Evolutionary conservation across 2,888 invertebrate species (phyloP).

Genomic region (Trisateles emortualis): DNA sequence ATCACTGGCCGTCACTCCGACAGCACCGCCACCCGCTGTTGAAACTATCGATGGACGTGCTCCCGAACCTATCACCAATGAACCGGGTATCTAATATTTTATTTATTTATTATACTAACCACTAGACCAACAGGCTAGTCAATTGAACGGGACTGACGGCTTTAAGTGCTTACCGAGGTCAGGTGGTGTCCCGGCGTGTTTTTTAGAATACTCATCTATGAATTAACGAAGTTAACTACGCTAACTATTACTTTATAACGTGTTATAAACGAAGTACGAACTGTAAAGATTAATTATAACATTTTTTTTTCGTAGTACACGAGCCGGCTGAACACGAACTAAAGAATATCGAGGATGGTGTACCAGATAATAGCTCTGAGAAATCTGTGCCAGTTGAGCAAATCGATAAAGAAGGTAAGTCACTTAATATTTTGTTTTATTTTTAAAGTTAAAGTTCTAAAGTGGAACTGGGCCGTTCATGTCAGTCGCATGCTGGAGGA

Average conservation of each 20-base stretch:
- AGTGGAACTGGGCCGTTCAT: no score
- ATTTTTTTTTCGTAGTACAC: slow-evolving; percentile 8
- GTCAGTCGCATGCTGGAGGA: no score
- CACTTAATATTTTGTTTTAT: neutral
- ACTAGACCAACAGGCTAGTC: no score
- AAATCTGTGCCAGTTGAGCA: slow-evolving; percentile 73
- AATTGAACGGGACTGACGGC: no score
- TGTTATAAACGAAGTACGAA: no score
- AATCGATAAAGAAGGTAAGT: slow-evolving; percentile 75
- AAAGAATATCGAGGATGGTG: slow-evolving; percentile 63
- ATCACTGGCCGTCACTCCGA: slow-evolving; percentile 38
- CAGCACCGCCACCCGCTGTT: slow-evolving; percentile 36
- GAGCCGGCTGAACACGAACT: slow-evolving; percentile 51
- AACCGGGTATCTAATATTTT: slow-evolving; percentile 45
- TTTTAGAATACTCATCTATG: no score
- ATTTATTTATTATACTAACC: neutral
- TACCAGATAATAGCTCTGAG: slow-evolving; percentile 62
- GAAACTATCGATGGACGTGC: slow-evolving; percentile 23
- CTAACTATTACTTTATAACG: no score
- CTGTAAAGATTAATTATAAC: no score
- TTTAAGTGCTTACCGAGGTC: no score
- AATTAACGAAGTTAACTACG: no score
- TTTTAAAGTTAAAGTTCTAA: neutral
- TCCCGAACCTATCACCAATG: slow-evolving; percentile 18
- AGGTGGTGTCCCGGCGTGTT: no score